Conservation (phyloP, 2,113 vertebrate species). For the Jaculus jaculus region DNA sequence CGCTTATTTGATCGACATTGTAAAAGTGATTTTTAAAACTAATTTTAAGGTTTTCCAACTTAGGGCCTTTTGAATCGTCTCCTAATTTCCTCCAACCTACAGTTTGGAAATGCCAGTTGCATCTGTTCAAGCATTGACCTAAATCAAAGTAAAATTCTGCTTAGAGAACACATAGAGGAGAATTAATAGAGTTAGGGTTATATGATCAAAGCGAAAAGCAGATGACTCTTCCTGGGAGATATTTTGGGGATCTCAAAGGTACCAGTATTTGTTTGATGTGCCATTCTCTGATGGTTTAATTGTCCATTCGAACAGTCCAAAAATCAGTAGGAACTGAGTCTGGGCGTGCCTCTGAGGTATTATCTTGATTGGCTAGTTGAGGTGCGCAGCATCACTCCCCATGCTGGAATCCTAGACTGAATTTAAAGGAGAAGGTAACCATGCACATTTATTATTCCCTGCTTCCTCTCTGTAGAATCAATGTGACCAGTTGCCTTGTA, state of each 20-base stretch:
- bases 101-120: slow-evolving; percentile 25
- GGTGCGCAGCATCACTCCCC: no score
- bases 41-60: background rate
- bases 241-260: rapidly evolving
- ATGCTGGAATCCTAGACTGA: no score
- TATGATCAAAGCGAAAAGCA: background rate
- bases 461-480: no score
- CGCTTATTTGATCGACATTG: background rate
- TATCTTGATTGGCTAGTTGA: no score
- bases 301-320: no score
- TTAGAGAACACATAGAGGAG: background rate
- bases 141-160: background rate
- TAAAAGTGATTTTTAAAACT: background rate
- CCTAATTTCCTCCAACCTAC: background rate
- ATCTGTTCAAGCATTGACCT: slow-evolving; percentile 24
- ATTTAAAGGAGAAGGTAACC: no score
- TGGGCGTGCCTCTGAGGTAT: no score
- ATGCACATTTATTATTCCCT: no score
- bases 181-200: background rate
- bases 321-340: no score
- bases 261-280: background rate
- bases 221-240: background rate
- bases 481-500: no score
- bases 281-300: no score
- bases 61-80: background rate